Evolutionary conservation across 64 coral and sea anemone species (phyloP).

Genomic region (Montipora efflorescens): DNA sequence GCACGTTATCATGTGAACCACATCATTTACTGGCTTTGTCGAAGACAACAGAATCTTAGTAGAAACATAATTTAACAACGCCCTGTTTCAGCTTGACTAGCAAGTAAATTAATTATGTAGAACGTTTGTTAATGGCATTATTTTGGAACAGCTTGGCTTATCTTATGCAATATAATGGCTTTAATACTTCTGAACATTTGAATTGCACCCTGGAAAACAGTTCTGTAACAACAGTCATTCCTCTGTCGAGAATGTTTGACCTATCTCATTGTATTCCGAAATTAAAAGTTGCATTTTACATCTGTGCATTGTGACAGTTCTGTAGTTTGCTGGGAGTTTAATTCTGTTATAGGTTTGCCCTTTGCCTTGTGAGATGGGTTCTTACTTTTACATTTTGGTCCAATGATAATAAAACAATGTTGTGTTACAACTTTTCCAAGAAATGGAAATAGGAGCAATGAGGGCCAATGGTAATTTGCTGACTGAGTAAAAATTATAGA

Average conservation of each 20-base stretch:
- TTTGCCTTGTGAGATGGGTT: background rate
- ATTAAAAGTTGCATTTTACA: slow-evolving; percentile 40
- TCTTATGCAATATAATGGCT: slow-evolving; percentile 15
- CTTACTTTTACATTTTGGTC: no score
- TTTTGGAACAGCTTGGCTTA: background rate
- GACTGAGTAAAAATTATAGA: no score
- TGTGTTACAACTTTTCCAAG: no score
- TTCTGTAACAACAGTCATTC: background rate
- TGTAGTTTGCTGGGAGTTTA: background rate
- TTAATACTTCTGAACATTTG: slow-evolving; percentile 16
- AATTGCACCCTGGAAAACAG: background rate
- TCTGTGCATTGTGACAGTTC: background rate
- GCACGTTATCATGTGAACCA: background rate
- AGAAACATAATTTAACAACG: background rate
- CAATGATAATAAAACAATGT: no score
- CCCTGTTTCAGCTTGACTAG: background rate
- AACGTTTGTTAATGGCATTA: background rate
- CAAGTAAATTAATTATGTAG: background rate
- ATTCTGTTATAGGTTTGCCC: background rate
- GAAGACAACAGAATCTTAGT: background rate
- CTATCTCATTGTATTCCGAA: background rate
- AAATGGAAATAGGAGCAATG: no score
- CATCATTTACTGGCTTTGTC: background rate
- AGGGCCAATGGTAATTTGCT: no score
- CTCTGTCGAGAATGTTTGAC: slow-evolving; percentile 14